Conservation (phyloP, 2,113 vertebrate genomes). For the Neolamprologus kungweensis region DNA sequence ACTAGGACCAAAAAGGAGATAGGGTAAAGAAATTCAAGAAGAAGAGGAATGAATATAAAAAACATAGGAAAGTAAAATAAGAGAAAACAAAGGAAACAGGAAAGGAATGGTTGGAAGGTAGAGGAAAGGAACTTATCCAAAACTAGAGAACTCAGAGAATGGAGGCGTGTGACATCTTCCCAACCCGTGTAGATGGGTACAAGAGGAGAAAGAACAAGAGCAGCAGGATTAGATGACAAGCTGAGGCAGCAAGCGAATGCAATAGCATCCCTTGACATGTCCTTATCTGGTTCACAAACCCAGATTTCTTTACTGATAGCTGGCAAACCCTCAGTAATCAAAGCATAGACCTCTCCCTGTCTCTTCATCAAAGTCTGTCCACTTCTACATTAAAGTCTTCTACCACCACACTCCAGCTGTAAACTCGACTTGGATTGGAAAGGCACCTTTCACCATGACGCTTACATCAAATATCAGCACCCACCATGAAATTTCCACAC, state of each 20-base stretch:
- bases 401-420: background rate
- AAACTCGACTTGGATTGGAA: background rate
- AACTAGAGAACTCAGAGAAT: background rate
- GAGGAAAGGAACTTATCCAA: background rate
- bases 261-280: background rate
- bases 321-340: conserved; percentile 1
- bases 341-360: background rate
- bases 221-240: background rate
- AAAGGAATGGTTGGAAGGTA: background rate
- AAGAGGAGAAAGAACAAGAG: background rate
- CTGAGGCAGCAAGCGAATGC: background rate
- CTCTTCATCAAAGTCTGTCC: background rate
- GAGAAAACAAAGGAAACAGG: background rate
- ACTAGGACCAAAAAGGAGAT: background rate
- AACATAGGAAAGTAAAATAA: background rate
- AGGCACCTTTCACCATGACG: background rate
- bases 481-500: background rate
- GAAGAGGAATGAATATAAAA: background rate
- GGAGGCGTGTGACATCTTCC: background rate
- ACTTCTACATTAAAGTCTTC: background rate
- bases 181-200: background rate
- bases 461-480: background rate
- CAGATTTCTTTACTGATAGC: conserved; percentile 1
- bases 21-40: background rate
- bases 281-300: background rate